phyloP scores from a whole-genome alignment of 1,140 invertebrate genomes.

The Drosophila teissieri region DNA sequence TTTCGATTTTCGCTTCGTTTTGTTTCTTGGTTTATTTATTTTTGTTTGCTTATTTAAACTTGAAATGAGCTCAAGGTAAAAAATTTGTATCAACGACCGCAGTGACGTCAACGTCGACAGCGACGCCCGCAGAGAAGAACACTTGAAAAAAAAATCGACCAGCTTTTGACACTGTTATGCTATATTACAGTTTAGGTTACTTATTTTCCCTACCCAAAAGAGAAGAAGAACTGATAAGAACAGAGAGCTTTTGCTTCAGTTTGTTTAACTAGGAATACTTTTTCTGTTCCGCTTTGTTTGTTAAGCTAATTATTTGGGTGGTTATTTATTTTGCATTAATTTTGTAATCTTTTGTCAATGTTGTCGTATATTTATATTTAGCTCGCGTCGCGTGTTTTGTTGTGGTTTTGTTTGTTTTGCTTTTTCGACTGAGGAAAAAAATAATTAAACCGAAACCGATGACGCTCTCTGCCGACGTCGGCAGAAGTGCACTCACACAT shows the following conservation, averaged over 20 bases:
- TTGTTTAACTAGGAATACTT: not conserved
- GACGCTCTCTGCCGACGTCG: conserved; percentile 24
- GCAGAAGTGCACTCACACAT: conserved; percentile 28
- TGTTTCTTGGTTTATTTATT: conserved; percentile 28
- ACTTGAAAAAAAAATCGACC: conserved; percentile 14
- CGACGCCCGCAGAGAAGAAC: conserved; percentile 9
- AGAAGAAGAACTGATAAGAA: conserved; percentile 1
- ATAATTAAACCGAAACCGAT: conserved; percentile 3
- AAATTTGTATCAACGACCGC: conserved; percentile 67
- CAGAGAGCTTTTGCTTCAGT: not conserved
- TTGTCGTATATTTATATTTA: conserved; percentile 5
- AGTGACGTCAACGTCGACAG: conserved; percentile 24
- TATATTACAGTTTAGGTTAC: not conserved
- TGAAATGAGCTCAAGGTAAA: conserved; percentile 79
- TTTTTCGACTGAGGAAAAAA: conserved; percentile 60
- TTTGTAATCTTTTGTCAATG: conserved; percentile 4
- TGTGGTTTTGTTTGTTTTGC: conserved; percentile 60
- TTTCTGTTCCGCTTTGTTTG: not conserved
- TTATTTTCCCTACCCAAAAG: not conserved
- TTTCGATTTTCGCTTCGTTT: conserved; percentile 29
- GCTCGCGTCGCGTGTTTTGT: conserved; percentile 39
- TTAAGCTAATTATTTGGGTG: conserved; percentile 1
- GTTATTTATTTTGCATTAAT: not conserved
- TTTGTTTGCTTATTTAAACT: conserved; percentile 68
- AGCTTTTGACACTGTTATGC: not conserved